Conservation (phyloP, 2,888 invertebrate genomes). For the Pseudococcus viburni region DNA sequence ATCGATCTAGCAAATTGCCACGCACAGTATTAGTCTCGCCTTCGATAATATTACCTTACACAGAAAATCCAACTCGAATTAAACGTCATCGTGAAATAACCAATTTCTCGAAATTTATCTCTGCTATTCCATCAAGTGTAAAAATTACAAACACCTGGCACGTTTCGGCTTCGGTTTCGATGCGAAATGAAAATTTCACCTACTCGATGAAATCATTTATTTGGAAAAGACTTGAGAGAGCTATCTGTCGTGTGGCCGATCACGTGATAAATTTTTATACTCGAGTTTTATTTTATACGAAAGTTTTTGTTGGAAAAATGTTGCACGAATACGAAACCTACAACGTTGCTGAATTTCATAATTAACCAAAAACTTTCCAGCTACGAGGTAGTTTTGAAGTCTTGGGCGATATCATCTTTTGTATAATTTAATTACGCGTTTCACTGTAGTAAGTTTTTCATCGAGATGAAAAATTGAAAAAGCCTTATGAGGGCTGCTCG, state of each 20-base stretch:
- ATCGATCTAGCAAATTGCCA: neutral
- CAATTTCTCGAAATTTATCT: slow-evolving; percentile 7
- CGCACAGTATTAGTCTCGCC: neutral
- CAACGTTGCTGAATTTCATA: neutral
- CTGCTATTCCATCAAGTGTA: slow-evolving; percentile 1
- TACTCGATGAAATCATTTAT: slow-evolving; percentile 18
- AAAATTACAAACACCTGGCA: slow-evolving; percentile 37
- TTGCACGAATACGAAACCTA: neutral
- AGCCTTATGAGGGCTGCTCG: slow-evolving; percentile 1
- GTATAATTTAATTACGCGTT: slow-evolving; percentile 38
- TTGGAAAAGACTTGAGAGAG: neutral
- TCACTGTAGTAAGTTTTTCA: neutral
- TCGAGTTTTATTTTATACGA: neutral
- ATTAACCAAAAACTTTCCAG: slow-evolving; percentile 1
- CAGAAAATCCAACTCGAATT: neutral
- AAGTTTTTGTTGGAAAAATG: too few relatives aligned
- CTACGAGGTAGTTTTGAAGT: neutral
- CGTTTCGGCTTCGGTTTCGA: neutral
- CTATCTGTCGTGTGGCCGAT: neutral
- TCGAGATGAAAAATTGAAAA: neutral
- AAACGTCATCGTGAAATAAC: neutral
- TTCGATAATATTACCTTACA: neutral
- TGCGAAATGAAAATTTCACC: slow-evolving; percentile 16
- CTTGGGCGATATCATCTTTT: neutral
- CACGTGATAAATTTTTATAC: slow-evolving; percentile 17